phyloP scores from a whole-genome alignment of 2,797 vertebrate species.

The Fundulus diaphanus region DNA sequence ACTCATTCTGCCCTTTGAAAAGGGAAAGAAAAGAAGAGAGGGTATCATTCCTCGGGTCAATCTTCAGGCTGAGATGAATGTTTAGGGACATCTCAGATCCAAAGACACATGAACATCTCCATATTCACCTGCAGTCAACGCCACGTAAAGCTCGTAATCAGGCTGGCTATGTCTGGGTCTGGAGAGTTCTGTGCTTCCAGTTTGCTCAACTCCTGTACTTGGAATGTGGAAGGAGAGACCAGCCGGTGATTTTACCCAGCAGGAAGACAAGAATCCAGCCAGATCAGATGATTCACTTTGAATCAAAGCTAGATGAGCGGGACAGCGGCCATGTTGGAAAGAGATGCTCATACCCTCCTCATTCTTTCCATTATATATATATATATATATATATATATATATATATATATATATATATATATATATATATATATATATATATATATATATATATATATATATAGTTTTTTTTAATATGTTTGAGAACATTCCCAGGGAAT shows the following conservation, averaged over 20 bases:
- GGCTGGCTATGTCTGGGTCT: too few relatives aligned
- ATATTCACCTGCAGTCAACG: too few relatives aligned
- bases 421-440: too few relatives aligned
- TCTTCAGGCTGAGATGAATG: background rate
- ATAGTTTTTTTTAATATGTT: background rate
- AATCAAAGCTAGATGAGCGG: background rate
- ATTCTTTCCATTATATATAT: constrained; percentile 1
- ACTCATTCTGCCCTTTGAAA: background rate
- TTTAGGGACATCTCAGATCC: too few relatives aligned
- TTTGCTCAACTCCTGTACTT: too few relatives aligned
- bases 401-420: too few relatives aligned
- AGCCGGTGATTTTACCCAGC: background rate
- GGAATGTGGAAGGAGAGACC: background rate
- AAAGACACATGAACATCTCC: too few relatives aligned
- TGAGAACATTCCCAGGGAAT: background rate
- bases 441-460: too few relatives aligned
- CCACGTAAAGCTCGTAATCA: too few relatives aligned
- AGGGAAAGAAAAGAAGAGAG: background rate
- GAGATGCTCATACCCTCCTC: background rate
- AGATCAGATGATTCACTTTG: background rate
- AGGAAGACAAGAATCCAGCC: background rate
- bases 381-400: too few relatives aligned
- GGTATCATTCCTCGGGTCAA: background rate
- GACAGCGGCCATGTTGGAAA: background rate
- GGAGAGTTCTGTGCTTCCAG: too few relatives aligned